Conservation (phyloP, 2,113 vertebrate genomes). For the Gobiocypris rarus region DNA sequence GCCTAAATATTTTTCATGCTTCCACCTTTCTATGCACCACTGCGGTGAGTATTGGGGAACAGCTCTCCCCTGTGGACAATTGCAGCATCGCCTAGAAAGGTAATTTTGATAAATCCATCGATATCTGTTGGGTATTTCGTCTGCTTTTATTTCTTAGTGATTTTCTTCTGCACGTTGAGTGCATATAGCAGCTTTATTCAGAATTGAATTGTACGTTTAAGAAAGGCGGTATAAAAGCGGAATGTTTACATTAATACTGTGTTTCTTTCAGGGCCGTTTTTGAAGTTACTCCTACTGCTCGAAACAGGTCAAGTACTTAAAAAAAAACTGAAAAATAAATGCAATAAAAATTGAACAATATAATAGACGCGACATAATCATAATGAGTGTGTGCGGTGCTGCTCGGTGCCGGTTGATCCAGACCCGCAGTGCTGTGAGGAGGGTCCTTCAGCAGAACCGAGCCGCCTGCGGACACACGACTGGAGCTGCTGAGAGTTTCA, state of each 20-base stretch:
- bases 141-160: background rate
- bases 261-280: constrained; percentile 25
- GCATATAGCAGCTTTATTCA: background rate
- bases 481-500: constrained; percentile 80
- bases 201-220: background rate
- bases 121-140: background rate
- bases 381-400: constrained; percentile 78
- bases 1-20: too few relatives aligned
- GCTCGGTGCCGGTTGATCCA: constrained; percentile 65
- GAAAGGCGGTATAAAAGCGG: constrained; percentile 5
- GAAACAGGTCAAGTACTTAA: constrained; percentile 4
- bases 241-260: background rate
- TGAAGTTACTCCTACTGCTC: constrained; percentile 5
- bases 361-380: constrained; percentile 53
- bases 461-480: constrained; percentile 74
- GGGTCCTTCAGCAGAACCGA: constrained; percentile 67
- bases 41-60: background rate
- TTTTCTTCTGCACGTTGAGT: background rate
- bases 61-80: background rate
- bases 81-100: background rate
- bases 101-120: background rate
- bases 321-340: background rate
- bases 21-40: too few relatives aligned
- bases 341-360: background rate
- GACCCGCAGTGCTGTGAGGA: constrained; percentile 58